phyloP scores from a whole-genome alignment of 1,140 invertebrate species.

The Euura lappo region DNA sequence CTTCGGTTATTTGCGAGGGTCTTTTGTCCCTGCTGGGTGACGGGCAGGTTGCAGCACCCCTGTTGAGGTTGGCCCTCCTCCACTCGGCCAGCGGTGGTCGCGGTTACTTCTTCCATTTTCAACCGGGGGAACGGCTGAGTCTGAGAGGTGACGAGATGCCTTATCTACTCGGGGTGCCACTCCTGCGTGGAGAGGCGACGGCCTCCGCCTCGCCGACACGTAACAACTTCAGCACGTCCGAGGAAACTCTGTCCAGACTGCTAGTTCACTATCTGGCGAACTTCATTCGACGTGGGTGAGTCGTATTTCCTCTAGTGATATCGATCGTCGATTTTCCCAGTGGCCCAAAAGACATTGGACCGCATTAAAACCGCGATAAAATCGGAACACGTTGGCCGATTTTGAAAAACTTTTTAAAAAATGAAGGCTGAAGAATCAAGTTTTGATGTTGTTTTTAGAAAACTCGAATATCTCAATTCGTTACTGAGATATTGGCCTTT shows the following conservation, averaged over 20 bases:
- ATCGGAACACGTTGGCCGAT: neutral
- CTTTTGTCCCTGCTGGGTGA: conserved; percentile 76
- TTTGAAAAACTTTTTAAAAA: neutral
- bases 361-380: neutral
- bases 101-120: conserved; percentile 88
- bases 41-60: conserved; percentile 83
- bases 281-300: conserved; percentile 83
- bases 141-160: conserved; percentile 95
- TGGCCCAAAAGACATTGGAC: neutral
- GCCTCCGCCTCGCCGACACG: conserved; percentile 54
- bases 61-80: conserved; percentile 80
- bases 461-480: no score
- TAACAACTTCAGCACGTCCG: conserved; percentile 75
- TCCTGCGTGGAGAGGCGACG: conserved; percentile 68
- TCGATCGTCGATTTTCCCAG: neutral
- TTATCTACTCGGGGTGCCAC: conserved; percentile 90
- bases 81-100: conserved; percentile 78
- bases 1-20: conserved; percentile 64
- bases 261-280: conserved; percentile 84
- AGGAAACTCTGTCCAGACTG: conserved; percentile 74
- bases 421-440: neutral
- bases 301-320: conserved; percentile 25
- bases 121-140: conserved; percentile 77
- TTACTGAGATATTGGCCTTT: no score
- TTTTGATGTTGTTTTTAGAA: no score